Evolutionary conservation across 2,797 vertebrate genomes (phyloP).

Genomic region (Cynodonichthys magdalenae): DNA sequence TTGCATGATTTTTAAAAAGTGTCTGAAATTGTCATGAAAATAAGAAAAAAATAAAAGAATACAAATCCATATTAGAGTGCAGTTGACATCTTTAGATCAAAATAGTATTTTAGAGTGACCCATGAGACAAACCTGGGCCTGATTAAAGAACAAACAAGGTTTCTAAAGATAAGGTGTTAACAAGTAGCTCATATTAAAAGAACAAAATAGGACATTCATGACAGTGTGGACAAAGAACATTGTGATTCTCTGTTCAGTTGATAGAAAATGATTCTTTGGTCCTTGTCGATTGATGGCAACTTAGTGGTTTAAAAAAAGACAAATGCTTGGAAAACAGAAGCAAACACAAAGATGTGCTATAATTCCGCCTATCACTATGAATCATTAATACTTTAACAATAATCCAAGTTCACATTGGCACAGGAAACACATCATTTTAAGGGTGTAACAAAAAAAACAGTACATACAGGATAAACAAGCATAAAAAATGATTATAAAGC

Average conservation of each 20-base stretch:
- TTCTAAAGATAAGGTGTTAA: slow-evolving; percentile 58
- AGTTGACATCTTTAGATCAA: slow-evolving; percentile 30
- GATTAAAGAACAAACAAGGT: slow-evolving; percentile 61
- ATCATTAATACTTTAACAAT: slow-evolving; percentile 48
- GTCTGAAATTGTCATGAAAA: slow-evolving; percentile 11
- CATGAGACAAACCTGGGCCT: slow-evolving; percentile 76
- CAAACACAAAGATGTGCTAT: slow-evolving; percentile 44
- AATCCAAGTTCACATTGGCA: slow-evolving; percentile 70
- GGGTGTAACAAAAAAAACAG: slow-evolving; percentile 45
- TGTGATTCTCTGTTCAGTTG: slow-evolving; percentile 63
- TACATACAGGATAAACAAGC: slow-evolving; percentile 40
- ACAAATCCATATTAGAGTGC: slow-evolving; percentile 26
- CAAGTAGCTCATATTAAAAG: slow-evolving; percentile 50
- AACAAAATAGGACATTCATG: slow-evolving; percentile 62
- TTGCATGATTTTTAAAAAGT: slow-evolving; percentile 28
- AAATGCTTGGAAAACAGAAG: slow-evolving; percentile 36
- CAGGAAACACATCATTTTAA: slow-evolving; percentile 37
- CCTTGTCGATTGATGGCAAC: slow-evolving; percentile 65
- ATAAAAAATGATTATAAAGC: slow-evolving; percentile 62
- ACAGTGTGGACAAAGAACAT: slow-evolving; percentile 74
- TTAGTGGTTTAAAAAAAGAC: slow-evolving; percentile 50
- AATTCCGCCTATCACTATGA: slow-evolving; percentile 62
- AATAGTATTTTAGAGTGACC: slow-evolving; percentile 80
- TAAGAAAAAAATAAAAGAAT: slow-evolving; percentile 19
- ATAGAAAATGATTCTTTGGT: slow-evolving; percentile 74